Evolutionary conservation across 2,797 vertebrate species (phyloP).

Genomic region (Epinephelus coioides): DNA sequence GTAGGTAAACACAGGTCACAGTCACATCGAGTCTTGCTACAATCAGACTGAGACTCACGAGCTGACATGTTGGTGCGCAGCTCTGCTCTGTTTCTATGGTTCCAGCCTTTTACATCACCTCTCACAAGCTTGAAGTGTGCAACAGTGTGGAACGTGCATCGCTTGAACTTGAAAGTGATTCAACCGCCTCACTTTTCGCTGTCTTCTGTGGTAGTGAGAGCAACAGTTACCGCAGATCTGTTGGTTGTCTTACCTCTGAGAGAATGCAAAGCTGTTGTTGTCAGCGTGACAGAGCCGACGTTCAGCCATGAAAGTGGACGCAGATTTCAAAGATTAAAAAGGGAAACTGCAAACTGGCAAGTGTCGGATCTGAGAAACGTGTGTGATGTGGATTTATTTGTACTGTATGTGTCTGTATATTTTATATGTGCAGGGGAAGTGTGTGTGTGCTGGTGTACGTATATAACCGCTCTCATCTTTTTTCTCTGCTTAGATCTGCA

Average conservation of each 20-base stretch:
- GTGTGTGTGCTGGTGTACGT: neutral
- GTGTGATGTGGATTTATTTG: slow-evolving; percentile 32
- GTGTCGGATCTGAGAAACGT: slow-evolving; percentile 46
- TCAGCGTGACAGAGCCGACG: slow-evolving; percentile 46
- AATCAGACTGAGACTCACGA: slow-evolving; percentile 2
- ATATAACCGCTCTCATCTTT: neutral
- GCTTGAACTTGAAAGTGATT: slow-evolving; percentile 51
- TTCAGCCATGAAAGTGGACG: slow-evolving; percentile 57
- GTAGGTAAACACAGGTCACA: neutral
- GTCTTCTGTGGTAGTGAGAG: slow-evolving; percentile 35
- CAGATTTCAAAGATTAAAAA: slow-evolving; percentile 48
- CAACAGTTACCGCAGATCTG: slow-evolving; percentile 35
- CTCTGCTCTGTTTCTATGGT: slow-evolving; percentile 18
- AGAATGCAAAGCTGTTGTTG: slow-evolving; percentile 35
- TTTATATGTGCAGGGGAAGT: neutral
- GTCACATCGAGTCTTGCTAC: neutral
- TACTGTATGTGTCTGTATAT: neutral
- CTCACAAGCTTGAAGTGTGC: slow-evolving; percentile 43
- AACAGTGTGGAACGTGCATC: slow-evolving; percentile 37
- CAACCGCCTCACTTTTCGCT: slow-evolving; percentile 25
- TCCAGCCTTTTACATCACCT: slow-evolving; percentile 30
- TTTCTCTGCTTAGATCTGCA: slow-evolving; percentile 23
- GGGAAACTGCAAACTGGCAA: slow-evolving; percentile 32
- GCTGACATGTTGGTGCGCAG: neutral
- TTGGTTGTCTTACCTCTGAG: slow-evolving; percentile 46